phyloP scores from a whole-genome alignment of 2,113 vertebrate species.

The Typhlomys cinereus region DNA sequence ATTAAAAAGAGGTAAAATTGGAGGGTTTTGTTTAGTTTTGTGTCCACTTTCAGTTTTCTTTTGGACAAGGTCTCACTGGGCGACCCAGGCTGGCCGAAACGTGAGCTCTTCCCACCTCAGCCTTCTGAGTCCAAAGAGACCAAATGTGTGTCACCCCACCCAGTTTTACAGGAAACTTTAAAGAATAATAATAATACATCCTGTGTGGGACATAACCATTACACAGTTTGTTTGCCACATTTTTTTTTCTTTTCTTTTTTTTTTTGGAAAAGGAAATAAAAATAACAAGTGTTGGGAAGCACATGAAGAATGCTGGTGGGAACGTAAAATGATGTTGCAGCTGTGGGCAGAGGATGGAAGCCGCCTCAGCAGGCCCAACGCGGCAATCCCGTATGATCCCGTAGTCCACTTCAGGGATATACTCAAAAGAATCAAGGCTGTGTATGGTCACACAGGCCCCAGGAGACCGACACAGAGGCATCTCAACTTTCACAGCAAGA shows the following conservation, averaged over 20 bases:
- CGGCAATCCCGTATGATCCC: background rate
- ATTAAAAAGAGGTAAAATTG: background rate
- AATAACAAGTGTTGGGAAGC: background rate
- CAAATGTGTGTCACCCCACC: background rate
- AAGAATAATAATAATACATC: background rate
- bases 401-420: background rate
- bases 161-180: background rate
- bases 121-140: background rate
- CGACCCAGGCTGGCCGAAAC: background rate
- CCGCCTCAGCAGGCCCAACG: background rate
- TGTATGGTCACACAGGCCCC: background rate
- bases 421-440: background rate
- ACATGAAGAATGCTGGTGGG: background rate
- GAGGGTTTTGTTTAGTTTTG: background rate
- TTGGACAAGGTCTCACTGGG: background rate
- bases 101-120: background rate
- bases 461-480: background rate
- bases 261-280: background rate
- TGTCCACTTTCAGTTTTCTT: background rate
- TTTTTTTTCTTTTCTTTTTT: background rate
- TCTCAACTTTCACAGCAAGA: background rate
- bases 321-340: background rate
- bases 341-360: background rate
- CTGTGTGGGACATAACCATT: too few species aligned
- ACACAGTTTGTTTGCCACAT: too few species aligned